Conservation (phyloP, 2,113 vertebrate genomes). For the Etia nguti region DNA sequence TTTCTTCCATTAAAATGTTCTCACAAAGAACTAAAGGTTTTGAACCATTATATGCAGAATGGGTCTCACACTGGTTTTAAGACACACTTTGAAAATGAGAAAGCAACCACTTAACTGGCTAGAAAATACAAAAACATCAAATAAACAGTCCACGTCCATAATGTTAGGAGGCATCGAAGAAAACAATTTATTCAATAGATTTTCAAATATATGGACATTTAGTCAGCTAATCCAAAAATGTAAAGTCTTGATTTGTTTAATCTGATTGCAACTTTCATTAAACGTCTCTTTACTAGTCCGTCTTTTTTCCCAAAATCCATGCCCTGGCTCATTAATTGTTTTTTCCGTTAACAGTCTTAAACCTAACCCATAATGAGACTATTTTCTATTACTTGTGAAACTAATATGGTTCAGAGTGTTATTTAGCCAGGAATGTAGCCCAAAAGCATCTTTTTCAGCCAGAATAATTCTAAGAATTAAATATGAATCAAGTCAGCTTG, state of each 20-base stretch:
- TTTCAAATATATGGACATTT: background rate
- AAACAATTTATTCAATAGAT: background rate
- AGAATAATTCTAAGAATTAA: background rate
- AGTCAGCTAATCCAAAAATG: background rate
- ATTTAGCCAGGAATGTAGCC: background rate
- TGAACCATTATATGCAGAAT: background rate
- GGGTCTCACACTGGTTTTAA: fast-evolving
- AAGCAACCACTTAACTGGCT: background rate
- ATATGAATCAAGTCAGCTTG: background rate
- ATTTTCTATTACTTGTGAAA: background rate
- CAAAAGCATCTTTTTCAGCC: background rate
- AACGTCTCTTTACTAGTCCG: background rate
- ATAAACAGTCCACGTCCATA: fast-evolving
- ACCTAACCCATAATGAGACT: background rate
- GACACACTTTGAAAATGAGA: background rate
- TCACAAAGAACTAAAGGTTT: background rate
- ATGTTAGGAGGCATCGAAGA: fast-evolving
- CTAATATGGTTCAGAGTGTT: background rate
- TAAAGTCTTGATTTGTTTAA: background rate
- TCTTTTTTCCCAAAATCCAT: background rate
- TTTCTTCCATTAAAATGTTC: background rate
- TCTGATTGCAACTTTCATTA: background rate
- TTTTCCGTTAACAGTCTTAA: background rate
- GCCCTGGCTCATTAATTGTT: background rate
- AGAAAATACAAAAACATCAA: background rate